Evolutionary conservation across 2,888 invertebrate genomes (phyloP).

Genomic region (Auanema sp.): DNA sequence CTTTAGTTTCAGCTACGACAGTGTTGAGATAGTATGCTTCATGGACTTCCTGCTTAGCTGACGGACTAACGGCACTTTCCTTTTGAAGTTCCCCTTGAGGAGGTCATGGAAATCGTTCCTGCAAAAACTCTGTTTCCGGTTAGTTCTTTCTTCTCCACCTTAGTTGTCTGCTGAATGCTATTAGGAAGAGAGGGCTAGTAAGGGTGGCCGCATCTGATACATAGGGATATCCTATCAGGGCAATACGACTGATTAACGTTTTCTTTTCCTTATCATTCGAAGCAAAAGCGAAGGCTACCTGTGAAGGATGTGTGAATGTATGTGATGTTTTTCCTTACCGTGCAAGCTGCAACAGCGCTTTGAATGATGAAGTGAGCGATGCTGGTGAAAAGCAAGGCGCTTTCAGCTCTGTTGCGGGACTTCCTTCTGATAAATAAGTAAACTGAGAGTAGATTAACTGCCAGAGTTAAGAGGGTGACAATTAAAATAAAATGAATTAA

Average conservation of each 20-base stretch:
- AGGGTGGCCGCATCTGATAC: conserved; percentile 21
- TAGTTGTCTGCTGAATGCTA: conserved; percentile 20
- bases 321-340: conserved; percentile 8
- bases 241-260: conserved; percentile 13
- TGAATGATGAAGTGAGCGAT: conserved; percentile 20
- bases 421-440: conserved; percentile 19
- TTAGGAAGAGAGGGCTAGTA: conserved; percentile 19
- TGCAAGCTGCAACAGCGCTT: conserved; percentile 15
- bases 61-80: conserved; percentile 9
- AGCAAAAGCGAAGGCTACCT: conserved; percentile 21
- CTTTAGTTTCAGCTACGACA: too few species aligned
- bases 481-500: conserved; percentile 19
- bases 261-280: conserved; percentile 12
- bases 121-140: background rate
- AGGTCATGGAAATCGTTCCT: conserved; percentile 15
- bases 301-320: too few species aligned
- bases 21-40: conserved; percentile 5
- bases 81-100: background rate
- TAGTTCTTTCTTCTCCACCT: conserved; percentile 3
- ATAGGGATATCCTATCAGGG: conserved; percentile 23
- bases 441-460: conserved; percentile 19
- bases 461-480: conserved; percentile 16
- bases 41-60: conserved; percentile 18
- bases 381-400: conserved; percentile 22
- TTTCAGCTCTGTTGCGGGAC: conserved; percentile 21